Base-by-base conservation (phyloP, 64 coral and sea anemone genomes). In the Orbicella faveolata region DNA sequence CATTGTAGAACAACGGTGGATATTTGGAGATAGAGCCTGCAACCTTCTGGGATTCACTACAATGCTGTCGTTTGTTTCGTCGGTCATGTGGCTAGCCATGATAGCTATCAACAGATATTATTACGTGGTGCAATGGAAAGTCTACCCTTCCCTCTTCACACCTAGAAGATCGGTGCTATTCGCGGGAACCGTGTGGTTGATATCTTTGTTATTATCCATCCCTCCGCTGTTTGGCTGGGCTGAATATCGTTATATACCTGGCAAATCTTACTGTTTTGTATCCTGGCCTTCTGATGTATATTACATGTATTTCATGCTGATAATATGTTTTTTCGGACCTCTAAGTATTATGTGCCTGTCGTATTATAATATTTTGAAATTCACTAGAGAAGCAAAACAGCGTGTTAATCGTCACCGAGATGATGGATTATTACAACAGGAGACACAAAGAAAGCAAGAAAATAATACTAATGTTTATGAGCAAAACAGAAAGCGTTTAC, bases 281-380 rank as follows among this genome's bases (percentile, higher is more conserved):
- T 77, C 63, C 18, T 98, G 95, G 95, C 79, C 92, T 9, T 91
- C 92, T 7, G 87, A 94, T 79, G 79, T 94, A 1, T 94, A 88
- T 33, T 98, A 94, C 54, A 94, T 94, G 92, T 94, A 94, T 39
- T 98, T 98, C 25, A 98, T 94, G 92, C 66, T 98, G 2, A 82
- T 13, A 0, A 89, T 94, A 13, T 98, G 95, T 61, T 94, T 98
- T 75, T 94, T 88, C n/a, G 92, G 92, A 10, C 95, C 95, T 17
- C 66, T 94, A 25, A 79, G 64, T 9, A 39, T 76, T 35, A 98
- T 98, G 89, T 64, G 67, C 7, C 25, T 94, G 26, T 94, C 88
- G 3, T 98, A 98, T 34, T 61, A 73, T 35, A 91, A 87, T 3
- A 98, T 98, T 79, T 75, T 98, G 44, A 72, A 52, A 15, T 86